These are phyloP conservation scores for Selenia dentaria DNA, from an alignment of 2,888 invertebrate genomes.

Conservation along the genomic window DNA sequence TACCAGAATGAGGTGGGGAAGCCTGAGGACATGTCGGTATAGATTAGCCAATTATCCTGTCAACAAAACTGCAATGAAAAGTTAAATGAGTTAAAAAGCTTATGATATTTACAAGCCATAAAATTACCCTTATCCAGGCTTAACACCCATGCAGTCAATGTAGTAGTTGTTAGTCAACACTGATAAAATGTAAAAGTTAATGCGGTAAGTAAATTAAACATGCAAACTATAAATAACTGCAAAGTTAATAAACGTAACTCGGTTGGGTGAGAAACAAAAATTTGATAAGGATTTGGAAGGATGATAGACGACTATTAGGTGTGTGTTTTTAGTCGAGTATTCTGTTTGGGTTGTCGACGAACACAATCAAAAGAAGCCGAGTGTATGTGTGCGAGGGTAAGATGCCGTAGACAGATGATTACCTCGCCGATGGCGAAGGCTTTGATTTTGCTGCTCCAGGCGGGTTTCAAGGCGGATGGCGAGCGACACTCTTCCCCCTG, in stretches of 20 bases:
- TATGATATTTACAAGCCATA: constrained; percentile 76
- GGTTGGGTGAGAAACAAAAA: constrained; percentile 62
- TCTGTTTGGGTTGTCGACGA: constrained; percentile 71
- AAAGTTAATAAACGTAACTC: constrained; percentile 67
- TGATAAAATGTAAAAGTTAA: constrained; percentile 51
- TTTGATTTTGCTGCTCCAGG: constrained; percentile 82
- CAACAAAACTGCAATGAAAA: constrained; percentile 31
- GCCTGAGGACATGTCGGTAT: constrained; percentile 59
- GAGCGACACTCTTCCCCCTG: constrained; percentile 65
- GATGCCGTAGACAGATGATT: constrained; percentile 77
- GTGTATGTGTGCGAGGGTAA: constrained; percentile 68
- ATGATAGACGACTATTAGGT: constrained; percentile 50
- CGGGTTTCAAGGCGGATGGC: constrained; percentile 71
- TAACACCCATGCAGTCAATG: constrained; percentile 79
- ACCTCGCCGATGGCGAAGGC: constrained; percentile 84
- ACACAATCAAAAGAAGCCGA: constrained; percentile 82
- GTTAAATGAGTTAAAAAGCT: constrained; percentile 68
- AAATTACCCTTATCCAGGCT: constrained; percentile 68
- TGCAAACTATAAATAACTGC: constrained; percentile 80
- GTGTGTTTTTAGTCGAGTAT: constrained; percentile 61
- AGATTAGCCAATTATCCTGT: constrained; percentile 23
- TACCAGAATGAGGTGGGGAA: constrained; percentile 89
- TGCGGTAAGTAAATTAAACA: constrained; percentile 62
- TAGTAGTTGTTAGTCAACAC: constrained; percentile 51
- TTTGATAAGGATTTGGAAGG: constrained; percentile 56